Base-by-base conservation (phyloP, 2,888 invertebrate species). In the Drosophila nigritarsus region DNA sequence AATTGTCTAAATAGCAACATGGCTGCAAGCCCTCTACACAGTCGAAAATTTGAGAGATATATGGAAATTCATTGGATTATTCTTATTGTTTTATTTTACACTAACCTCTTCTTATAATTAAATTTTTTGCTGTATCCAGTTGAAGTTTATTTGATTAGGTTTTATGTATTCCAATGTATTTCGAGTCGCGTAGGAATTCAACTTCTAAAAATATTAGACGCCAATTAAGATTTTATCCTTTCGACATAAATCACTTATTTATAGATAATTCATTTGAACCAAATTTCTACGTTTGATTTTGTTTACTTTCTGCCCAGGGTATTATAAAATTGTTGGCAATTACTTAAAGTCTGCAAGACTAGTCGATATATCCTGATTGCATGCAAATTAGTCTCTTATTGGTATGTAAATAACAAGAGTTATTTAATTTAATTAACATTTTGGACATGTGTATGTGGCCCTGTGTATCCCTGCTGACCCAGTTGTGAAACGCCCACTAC, bases 1-100 rank as follows among this genome's bases (percentile, higher is more conserved):
- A 78, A 81, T 78, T 76, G 78, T 75, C 75, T 61, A 73, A 75
- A 80, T 73, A 76, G 68, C 69, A 78, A 76, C 73, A 73, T 73
- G 67, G 18, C 11, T 8, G 53, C 68, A 67, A 67, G 59, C 48
- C 62, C 55, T 30, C 45, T 42, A 36, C 53, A 51, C 50, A 24
- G 34, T 34, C 15, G 5, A 53, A 15, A 24, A 54, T 24, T 54
- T 36, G 6, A 20, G n/a, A 20, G 11, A 20, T 0, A 2, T 5
- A 15, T 8, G 24, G 9, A 9, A 24, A 18, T 53, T 20, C 20
- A 15, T 34, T 53, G 13, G 20, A 11, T 9, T 42, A 42, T 40
- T 18, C 18, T 6, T 36, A 36, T 36, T 6, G 15, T 36, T 15
- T 18, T 15, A 38, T 38, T 30, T 30, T 30, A 9, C 9, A 9